Conservation (phyloP, 2,888 invertebrate genomes). For the Dynastes hyllus region DNA sequence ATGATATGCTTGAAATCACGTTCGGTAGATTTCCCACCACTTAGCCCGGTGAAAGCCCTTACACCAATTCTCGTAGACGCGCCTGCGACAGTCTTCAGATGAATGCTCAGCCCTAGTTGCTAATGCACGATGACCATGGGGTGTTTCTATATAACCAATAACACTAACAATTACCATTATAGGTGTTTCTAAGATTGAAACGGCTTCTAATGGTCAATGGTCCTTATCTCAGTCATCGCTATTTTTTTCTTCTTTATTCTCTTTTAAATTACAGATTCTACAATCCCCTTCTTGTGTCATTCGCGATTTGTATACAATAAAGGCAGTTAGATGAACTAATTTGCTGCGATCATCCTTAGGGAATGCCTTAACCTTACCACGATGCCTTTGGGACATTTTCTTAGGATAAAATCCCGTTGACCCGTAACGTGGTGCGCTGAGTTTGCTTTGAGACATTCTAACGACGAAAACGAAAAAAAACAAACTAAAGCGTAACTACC, state of each 20-base stretch:
- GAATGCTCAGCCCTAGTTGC: conserved; percentile 99
- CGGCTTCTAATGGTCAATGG: conserved; percentile 77
- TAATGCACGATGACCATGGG: conserved; percentile 94
- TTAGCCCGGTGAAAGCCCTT: conserved; percentile 98
- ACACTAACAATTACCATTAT: conserved; percentile 98
- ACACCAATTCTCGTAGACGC: conserved; percentile 99
- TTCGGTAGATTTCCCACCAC: conserved; percentile 96
- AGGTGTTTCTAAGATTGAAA: conserved; percentile 98
- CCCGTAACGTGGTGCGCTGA: conserved; percentile 99
- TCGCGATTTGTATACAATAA: conserved; percentile 99
- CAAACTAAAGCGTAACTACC: no score
- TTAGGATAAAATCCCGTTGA: conserved; percentile 99
- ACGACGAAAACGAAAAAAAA: conserved; percentile 34
- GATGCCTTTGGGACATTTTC: conserved; percentile 96
- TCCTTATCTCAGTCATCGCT: no score
- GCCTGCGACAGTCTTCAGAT: conserved; percentile 97
- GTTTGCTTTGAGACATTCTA: conserved; percentile 95
- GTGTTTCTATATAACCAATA: conserved; percentile 99
- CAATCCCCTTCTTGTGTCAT: conserved; percentile 99
- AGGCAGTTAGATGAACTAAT: conserved; percentile 98
- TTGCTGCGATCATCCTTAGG: conserved; percentile 97
- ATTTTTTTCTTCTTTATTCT: no score
- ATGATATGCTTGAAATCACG: conserved; percentile 97
- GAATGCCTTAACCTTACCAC: conserved; percentile 99
- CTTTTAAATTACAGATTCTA: conserved; percentile 71